These are phyloP conservation scores for Uria aalge DNA, from an alignment of 2,113 vertebrate species.

Conservation along the genomic window DNA sequence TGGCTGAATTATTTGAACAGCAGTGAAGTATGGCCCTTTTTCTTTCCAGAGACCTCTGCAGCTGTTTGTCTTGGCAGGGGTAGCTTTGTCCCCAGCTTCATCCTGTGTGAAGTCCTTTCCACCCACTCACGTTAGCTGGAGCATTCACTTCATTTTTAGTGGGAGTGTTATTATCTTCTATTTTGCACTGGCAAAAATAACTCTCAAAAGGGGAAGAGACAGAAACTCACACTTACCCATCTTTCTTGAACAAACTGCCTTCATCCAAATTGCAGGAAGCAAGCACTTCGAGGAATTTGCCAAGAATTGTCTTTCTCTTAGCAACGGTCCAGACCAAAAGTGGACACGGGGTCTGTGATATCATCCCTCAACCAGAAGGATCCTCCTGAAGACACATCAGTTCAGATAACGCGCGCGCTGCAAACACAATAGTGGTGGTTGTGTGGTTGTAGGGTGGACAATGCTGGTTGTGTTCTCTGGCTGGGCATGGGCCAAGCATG, in stretches of 20 bases:
- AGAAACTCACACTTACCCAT: conserved; percentile 26
- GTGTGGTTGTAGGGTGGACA: background rate
- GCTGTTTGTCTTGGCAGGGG: conserved; percentile 59
- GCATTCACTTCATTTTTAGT: conserved; percentile 29
- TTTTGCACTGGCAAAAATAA: background rate
- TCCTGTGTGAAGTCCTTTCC: conserved; percentile 38
- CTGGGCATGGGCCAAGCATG: background rate
- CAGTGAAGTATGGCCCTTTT: background rate
- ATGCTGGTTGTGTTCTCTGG: background rate
- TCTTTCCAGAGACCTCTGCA: conserved; percentile 26
- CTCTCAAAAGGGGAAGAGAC: background rate
- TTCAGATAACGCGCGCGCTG: background rate
- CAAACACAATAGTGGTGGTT: background rate
- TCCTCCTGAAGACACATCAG: background rate
- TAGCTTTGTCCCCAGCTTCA: conserved; percentile 9
- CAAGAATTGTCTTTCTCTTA: background rate
- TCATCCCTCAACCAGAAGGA: background rate
- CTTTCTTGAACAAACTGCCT: background rate
- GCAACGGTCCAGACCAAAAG: background rate
- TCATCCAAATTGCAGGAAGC: background rate
- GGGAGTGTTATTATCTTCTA: conserved; percentile 1
- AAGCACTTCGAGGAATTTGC: background rate
- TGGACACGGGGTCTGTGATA: background rate
- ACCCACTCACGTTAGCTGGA: conserved; percentile 29
- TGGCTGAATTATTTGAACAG: conserved; percentile 7